Conservation (phyloP, 2,888 invertebrate species). For the Marronus borbonicus region DNA sequence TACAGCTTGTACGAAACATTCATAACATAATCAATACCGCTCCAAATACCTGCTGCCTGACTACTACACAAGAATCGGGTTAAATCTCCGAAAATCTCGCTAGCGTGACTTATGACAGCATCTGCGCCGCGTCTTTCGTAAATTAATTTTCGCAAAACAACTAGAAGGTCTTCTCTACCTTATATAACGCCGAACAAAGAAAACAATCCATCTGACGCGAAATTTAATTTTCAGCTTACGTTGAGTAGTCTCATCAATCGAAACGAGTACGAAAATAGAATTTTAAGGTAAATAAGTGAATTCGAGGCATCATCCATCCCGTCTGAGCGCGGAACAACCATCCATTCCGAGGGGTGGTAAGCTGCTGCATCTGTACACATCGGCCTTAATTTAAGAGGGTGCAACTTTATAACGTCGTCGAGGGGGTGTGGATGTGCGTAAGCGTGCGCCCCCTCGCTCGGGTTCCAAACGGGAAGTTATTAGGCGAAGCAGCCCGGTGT, state of each 20-base stretch:
- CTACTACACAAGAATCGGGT: no score
- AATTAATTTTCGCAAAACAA: no score
- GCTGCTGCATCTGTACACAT: constrained; percentile 28
- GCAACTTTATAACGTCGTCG: constrained; percentile 11
- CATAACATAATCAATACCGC: constrained; percentile 9
- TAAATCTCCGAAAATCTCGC: no score
- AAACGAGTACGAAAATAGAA: constrained; percentile 19
- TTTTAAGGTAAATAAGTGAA: constrained; percentile 23
- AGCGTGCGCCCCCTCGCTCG: constrained; percentile 16
- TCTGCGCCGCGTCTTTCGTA: no score
- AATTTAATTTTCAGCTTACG: not conserved
- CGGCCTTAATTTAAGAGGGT: constrained; percentile 29
- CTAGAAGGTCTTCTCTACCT: no score
- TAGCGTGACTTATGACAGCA: no score
- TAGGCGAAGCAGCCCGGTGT: constrained; percentile 38
- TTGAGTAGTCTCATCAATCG: not conserved
- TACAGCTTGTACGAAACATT: not conserved
- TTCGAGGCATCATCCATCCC: not conserved
- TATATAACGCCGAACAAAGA: constrained; percentile 1
- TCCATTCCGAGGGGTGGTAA: not conserved
- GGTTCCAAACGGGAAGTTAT: constrained; percentile 39
- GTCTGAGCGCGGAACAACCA: constrained; percentile 3
- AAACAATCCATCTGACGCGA: constrained; percentile 19
- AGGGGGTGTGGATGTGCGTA: constrained; percentile 23
- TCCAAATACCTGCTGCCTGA: not conserved